Evolutionary conservation across 2,888 invertebrate species (phyloP), one percentile per base, ranked within the genome.

Genomic region (Eilema caniola): DNA sequence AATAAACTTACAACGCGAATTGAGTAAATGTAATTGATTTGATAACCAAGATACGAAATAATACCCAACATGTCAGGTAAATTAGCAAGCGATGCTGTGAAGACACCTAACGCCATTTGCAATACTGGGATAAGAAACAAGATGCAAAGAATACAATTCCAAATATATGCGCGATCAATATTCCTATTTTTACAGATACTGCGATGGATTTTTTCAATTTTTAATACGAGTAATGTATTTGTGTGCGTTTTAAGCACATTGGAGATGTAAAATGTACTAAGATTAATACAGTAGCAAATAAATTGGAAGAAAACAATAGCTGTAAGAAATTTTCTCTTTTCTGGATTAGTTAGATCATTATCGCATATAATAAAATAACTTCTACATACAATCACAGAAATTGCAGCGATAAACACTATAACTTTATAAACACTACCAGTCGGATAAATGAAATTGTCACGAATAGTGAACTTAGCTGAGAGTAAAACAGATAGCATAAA

Each of bases 371-470:
- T 12, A 16, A 11, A 8, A 47, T 4, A 63, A 1, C 1, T 11
- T 63, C 47, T 28, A n/a, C 14, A n/a, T 7, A 28, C 12, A 28
- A 64, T 23, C 25, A 14, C 2, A 59, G 8, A 12, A 5, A 14
- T 7, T 20, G 10, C 11, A n/a, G 16, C 12, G 1, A 10, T 1
- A 28, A 28, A 53, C 2, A 12, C 4, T 14, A n/a, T 14, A 12
- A n/a, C 12, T 11, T 64, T 64, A 31, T 64, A n/a, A 53, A 28
- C n/a, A 8, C 5, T 47, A 28, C 47, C 25, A 5, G 28, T 28
- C 14, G 28, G 28, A 64, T 53, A 47, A 28, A 64, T 64, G 25
- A 53, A 64, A 64, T 64, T 64, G 8, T 53, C 64, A n/a, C 53
- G 47, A 25, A 64, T 64, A 5, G 53, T 64, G 14, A 47, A 64